Conservation (phyloP, 2,113 vertebrate genomes). For the Oplegnathus fasciatus region DNA sequence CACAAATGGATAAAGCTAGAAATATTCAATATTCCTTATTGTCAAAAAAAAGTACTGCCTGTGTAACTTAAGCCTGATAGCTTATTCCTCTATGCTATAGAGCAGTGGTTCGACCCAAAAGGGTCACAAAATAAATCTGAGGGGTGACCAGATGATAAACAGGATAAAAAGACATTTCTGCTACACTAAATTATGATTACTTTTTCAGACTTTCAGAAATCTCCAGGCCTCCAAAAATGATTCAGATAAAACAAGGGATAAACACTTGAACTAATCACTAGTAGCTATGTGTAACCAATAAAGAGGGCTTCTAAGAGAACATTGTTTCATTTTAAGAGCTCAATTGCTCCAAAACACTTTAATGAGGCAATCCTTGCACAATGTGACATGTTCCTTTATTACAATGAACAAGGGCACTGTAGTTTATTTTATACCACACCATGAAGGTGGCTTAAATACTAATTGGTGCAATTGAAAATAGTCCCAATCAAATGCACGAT, state of each 20-base stretch:
- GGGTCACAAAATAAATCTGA: background rate
- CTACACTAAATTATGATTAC: background rate
- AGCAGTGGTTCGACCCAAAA: background rate
- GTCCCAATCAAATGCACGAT: background rate
- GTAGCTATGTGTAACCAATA: background rate
- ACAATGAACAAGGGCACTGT: background rate
- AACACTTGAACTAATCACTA: background rate
- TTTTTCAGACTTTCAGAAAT: background rate
- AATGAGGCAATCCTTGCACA: background rate
- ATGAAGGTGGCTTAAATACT: background rate
- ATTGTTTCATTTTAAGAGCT: background rate
- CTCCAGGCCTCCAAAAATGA: background rate
- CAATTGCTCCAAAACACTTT: background rate
- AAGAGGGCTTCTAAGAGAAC: background rate
- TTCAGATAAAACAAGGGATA: background rate
- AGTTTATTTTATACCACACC: background rate
- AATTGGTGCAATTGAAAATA: background rate
- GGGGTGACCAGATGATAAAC: background rate
- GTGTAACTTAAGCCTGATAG: background rate
- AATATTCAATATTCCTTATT: background rate
- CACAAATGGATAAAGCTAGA: slow-evolving; percentile 11
- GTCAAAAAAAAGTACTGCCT: background rate
- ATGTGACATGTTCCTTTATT: background rate
- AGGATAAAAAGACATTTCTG: background rate
- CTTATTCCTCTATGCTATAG: background rate